These are phyloP conservation scores for Epizoanthus ramosus DNA, from an alignment of 92 coral and sea anemone species.

Conservation along the genomic window DNA sequence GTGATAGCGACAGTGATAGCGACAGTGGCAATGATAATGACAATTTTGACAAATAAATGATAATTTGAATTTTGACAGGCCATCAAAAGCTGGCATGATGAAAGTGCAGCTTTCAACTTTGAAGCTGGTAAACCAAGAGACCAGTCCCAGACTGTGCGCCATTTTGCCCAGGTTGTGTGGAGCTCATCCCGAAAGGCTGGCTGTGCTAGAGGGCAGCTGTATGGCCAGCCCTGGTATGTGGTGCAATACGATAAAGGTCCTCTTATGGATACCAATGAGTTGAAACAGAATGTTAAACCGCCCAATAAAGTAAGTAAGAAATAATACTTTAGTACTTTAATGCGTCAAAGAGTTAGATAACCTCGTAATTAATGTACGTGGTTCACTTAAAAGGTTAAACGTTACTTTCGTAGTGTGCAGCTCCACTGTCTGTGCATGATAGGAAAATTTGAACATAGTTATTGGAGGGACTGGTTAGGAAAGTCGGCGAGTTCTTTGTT, in stretches of 20 bases:
- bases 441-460: no score
- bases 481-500: no score
- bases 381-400: no score
- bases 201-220: slow-evolving; percentile 10
- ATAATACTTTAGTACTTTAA: no score
- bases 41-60: no score
- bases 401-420: no score
- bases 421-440: no score
- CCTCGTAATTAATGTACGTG: background rate
- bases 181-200: slow-evolving; percentile 1
- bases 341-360: background rate
- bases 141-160: slow-evolving; percentile 16
- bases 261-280: background rate
- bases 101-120: background rate
- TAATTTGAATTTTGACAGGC: background rate
- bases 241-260: slow-evolving; percentile 16
- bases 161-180: slow-evolving; percentile 32
- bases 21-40: background rate
- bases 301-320: slow-evolving; percentile 1
- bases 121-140: background rate
- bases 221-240: slow-evolving; percentile 30
- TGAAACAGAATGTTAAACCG: slow-evolving; percentile 13
- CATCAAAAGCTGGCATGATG: slow-evolving; percentile 33
- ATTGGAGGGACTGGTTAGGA: no score
- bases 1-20: no score